Conservation (phyloP, 1,140 invertebrate species). For the Anadara kagoshimensis region DNA sequence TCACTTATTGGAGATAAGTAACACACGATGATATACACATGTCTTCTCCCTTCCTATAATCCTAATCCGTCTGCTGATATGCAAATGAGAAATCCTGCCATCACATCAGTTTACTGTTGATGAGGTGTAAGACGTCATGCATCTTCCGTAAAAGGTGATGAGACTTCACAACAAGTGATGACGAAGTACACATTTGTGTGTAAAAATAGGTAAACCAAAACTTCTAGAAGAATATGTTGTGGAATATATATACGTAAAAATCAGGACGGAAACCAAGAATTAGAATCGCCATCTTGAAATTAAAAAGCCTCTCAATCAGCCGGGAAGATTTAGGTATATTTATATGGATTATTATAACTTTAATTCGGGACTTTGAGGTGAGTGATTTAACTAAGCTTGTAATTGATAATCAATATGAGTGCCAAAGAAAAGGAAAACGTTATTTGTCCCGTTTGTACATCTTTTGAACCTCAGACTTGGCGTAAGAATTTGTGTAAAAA, state of each 20-base stretch:
- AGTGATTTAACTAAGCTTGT: constrained; percentile 15
- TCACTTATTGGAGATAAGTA: too few species aligned
- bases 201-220: constrained; percentile 17
- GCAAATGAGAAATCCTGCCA: too few species aligned
- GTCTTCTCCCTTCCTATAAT: too few species aligned
- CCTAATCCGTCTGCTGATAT: too few species aligned
- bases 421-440: constrained; percentile 35
- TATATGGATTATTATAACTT: constrained; percentile 4
- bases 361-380: not conserved
- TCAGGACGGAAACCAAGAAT: constrained; percentile 5
- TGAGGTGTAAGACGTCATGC: too few species aligned
- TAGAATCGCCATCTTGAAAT: constrained; percentile 16
- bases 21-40: too few species aligned
- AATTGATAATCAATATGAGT: constrained; percentile 27
- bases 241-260: constrained; percentile 14
- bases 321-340: constrained; percentile 13
- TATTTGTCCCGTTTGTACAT: constrained; percentile 60
- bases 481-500: constrained; percentile 70
- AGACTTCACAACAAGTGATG: constrained; percentile 40
- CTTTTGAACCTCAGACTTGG: constrained; percentile 71
- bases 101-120: too few species aligned
- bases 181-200: constrained; percentile 41
- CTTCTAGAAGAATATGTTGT: constrained; percentile 18
- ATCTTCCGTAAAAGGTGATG: constrained; percentile 31
- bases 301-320: constrained; percentile 2